Base-by-base conservation (phyloP, 2,888 invertebrate species). In the Ennomos quercinarius region DNA sequence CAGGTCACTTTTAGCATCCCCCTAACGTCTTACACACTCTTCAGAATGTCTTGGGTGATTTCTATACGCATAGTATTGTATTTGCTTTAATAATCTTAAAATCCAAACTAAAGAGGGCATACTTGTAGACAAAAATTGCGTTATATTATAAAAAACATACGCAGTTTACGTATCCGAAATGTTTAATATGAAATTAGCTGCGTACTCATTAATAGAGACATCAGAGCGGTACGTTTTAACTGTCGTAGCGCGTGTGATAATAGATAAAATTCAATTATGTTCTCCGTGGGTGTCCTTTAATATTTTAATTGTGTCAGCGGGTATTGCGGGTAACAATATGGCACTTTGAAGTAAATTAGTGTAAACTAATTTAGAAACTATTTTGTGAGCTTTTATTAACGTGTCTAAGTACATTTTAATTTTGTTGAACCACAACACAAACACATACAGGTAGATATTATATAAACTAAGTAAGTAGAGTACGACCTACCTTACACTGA, bases 231-330 rank as follows among this genome's bases (percentile, higher is more conserved):
- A 59, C 58, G 39, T 63, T 63, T 63, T 64, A 66, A 67, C 63
- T 69, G 54, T 46, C 49, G 13, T 61, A 50, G 52, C 48, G 61
- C 66, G 66, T 66, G 51, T 27, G 64, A 67, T 71, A 70, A 71
- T 68, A 66, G 73, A 79, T 72, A 76, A 27, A 70, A 77, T 77
- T 83, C 76, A 81, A 81, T 82, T 81, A 79, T 51, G 67, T 63
- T 70, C 76, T 64, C 74, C 62, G 76, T 77, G 78, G 79, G 80
- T 80, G 81, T 77, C 71, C 74, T 66, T 63, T 59, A 3, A 27
- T 27, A 6, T 6, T 27, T 73, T 74, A 49, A 53, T 50, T 50
- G 59, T 57, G 55, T 57, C 57, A 56, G 47, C 51, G 49, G 55
- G 45, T 50, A 64, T 56, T 54, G 47, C 51, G 49, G 55, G 45